Conservation (phyloP, 2,888 invertebrate genomes). For the Rhaphigaster nebulosa region DNA sequence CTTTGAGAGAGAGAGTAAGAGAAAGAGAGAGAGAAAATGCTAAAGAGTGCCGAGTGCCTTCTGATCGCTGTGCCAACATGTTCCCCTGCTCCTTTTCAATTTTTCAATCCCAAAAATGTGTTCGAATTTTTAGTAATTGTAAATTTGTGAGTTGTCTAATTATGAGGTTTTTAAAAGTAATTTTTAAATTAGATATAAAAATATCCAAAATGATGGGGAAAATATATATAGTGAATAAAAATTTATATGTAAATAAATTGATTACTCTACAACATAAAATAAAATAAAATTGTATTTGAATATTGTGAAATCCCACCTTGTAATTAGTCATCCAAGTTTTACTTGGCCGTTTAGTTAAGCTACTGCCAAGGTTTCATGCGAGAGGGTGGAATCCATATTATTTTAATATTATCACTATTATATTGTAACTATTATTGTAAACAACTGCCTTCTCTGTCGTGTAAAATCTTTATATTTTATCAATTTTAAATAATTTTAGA, state of each 20-base stretch:
- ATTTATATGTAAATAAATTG: neutral
- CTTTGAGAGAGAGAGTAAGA: slow-evolving; percentile 56
- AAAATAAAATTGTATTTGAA: slow-evolving; percentile 43
- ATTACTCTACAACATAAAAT: slow-evolving; percentile 11
- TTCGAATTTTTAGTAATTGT: slow-evolving; percentile 51
- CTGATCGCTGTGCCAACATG: slow-evolving; percentile 58
- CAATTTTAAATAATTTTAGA: slow-evolving; percentile 54
- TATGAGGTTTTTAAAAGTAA: slow-evolving; percentile 33
- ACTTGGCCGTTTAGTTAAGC: slow-evolving; percentile 48
- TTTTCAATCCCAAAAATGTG: slow-evolving; percentile 27
- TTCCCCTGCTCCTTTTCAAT: slow-evolving; percentile 29
- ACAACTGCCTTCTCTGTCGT: slow-evolving; percentile 55
- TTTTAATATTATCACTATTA: slow-evolving; percentile 53
- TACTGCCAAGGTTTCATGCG: slow-evolving; percentile 48
- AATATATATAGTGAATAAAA: neutral
- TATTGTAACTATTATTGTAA: slow-evolving; percentile 52
- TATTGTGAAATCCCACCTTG: slow-evolving; percentile 50
- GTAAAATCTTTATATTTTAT: slow-evolving; percentile 55
- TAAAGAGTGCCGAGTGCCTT: slow-evolving; percentile 59
- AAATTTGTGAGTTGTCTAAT: slow-evolving; percentile 52
- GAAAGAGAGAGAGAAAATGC: slow-evolving; percentile 54
- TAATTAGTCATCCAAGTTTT: slow-evolving; percentile 46
- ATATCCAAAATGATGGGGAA: neutral
- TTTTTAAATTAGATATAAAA: slow-evolving; percentile 44
- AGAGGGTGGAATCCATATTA: slow-evolving; percentile 42